Evolutionary conservation across 2,113 vertebrate species (phyloP), one percentile per base, ranked within the genome.

Genomic region (Acrocephalus kingi): DNA sequence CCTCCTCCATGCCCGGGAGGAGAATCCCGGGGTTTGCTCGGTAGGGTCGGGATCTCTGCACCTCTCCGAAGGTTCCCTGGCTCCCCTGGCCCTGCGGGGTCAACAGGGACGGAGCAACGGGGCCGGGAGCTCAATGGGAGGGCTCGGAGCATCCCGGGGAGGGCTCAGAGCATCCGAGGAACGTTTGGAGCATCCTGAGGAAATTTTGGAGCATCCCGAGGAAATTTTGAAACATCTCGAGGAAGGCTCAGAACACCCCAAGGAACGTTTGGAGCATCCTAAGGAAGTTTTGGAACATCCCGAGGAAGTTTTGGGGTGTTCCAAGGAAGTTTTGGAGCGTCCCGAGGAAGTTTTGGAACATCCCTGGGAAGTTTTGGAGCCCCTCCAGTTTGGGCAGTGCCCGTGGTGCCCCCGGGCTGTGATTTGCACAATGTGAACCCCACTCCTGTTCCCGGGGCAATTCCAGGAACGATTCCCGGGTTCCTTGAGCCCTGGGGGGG

Each of bases 401-500:
- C 84, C 74, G 19, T 71, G 90, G 41, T 92, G 22, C 4, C 63
- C 46, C 55, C 43, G 79, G 43, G 91, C 92, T 92, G 86, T 33
- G 54, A 84, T 96, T 97, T 97, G 97, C 97, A 97, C 97, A 3
- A 41, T 48, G 90, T 56, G 68, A 90, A 33, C 94, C 76, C 43
- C 4, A 10, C 37, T 72, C 67, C 72, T 74, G 66, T 51, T 74
- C 43, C 87, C 77, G 0, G 11, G 64, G 71, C 11, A 11, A 20
- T 27, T 14, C 27, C 0, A 39, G 86, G 67, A 33, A 1, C 79
- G 22, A 37, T 37, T 49, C 64, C 79, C 73, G 19, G 63, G 74
- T 35, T 77, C 45, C 52, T 20, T 0, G 6, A 82, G 66, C 66
- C 90, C 90, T 10, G 21, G 33, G n/a, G 14, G 23, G 22, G 15